Evolutionary conservation across 2,888 invertebrate species (phyloP), one percentile per base, ranked within the genome.

Genomic region (Stratiomys singularior): DNA sequence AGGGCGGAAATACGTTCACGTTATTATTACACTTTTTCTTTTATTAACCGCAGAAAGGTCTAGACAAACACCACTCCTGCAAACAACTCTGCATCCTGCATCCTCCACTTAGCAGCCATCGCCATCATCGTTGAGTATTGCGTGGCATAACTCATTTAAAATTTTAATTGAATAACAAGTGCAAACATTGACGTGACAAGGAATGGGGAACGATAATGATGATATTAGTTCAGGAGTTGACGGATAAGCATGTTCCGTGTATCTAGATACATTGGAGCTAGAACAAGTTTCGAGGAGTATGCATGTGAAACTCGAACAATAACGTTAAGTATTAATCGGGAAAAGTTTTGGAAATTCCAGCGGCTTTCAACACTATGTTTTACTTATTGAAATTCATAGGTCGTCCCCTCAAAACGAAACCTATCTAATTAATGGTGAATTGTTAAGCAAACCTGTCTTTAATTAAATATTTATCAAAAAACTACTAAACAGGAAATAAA

Each of bases 101-200:
- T 52, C 52, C 15, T 9, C 52, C 52, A 52, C 52, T 52, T 18
- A 52, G 15, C 52, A 52, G 4, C 52, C 15, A 15, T 37, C 37
- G 37, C 9, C 9, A 9, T 37, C 9, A 9, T 9, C 37, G 37
- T 52, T 4, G n/a, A 9, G 52, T n/a, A 52, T 52, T 52, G 52
- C 52, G 52, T 52, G 52, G 15, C 15, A 23, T 25, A 60, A 23
- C 58, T 60, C 21, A 60, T 60, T 60, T 60, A 60, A 60, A 60
- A 60, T 60, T 60, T 60, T 60, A 25, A 60, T 60, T 60, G 58
- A 25, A 60, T 60, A 60, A 60, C 58, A 21, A 11, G 11, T 25
- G 25, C 25, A 60, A 60, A 60, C 58, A 60, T 11, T 11, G 58
- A 60, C 58, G 25, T 60, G 58, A n/a, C 18, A 18, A n/a, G 52